Evolutionary conservation across 2,888 invertebrate species (phyloP).

Genomic region (Nycteola revayana): DNA sequence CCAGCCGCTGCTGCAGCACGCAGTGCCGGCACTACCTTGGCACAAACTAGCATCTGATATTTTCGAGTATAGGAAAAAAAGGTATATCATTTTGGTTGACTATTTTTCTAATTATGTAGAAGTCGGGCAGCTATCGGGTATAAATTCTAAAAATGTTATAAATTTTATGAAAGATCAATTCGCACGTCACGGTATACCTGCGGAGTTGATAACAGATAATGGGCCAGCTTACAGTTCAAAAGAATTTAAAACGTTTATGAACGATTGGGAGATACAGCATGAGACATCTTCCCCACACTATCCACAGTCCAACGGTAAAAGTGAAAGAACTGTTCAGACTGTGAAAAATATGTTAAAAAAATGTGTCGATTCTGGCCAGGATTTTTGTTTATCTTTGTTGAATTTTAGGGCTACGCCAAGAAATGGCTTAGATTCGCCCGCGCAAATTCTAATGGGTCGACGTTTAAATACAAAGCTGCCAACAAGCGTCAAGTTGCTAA

Average conservation of each 20-base stretch:
- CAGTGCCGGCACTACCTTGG: constrained; percentile 18
- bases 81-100: constrained; percentile 13
- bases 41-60: constrained; percentile 15
- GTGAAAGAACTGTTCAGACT: neutral
- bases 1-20: constrained; percentile 19
- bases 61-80: constrained; percentile 8
- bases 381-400: neutral
- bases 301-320: neutral
- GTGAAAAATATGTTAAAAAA: neutral
- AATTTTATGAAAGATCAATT: neutral
- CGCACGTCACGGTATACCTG: constrained; percentile 1
- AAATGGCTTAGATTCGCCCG: neutral
- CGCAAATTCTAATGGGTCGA: neutral
- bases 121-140: neutral
- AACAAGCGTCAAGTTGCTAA: neutral
- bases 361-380: neutral
- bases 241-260: too few species aligned
- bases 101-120: constrained; percentile 8
- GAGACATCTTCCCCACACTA: neutral
- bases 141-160: neutral
- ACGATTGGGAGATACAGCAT: constrained; percentile 1
- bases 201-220: neutral
- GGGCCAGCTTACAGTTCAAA: neutral
- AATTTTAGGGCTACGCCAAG: neutral
- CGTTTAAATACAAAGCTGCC: neutral